Base-by-base conservation (phyloP, 2,888 invertebrate genomes). In the Syritta pipiens region DNA sequence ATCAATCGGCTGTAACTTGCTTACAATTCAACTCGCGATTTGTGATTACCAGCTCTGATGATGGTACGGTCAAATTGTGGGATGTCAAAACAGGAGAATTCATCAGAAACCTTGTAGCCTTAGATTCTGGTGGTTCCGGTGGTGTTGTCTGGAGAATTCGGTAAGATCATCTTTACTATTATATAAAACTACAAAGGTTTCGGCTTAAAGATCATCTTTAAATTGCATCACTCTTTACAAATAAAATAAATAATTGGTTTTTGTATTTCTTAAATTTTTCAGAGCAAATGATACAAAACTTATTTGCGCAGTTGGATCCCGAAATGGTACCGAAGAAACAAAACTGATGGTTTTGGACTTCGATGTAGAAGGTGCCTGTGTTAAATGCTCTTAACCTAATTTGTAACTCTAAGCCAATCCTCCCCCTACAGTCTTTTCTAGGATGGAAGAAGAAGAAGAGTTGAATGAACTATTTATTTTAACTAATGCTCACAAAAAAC, bases 1-100 rank as follows among this genome's bases (percentile, higher is more conserved):
- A 99, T 90, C 96, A 97, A 86, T 98, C 98, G 77, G 99, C 99
- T 55, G 99, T 99, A 65, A 99, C 99, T 37, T 98, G 98, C 90
- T 93, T 99, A 83, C 98, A 99, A 89, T 97, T 98, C 85, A 97
- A 97, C 90, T 95, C 94, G 86, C 95, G 96, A 81, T 98, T 99
- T 91, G 98, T 99, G 83, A 97, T 99, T 85, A 98, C 99, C 19
- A 99, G 99, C 9, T 98, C 98, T 1, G 99, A 99, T 88, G 99
- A 99, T 89, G 99, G 99, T 63, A 99, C 98, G 1, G 99, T 99
- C 12, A 99, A 99, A 89, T 91, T 99, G 71, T 99, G 99, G 99
- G 98, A 99, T 90, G 94, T 99, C 46, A 94, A 95, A 88, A 98
- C 97, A 60, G 97, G 96, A 88, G 97, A 97, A 86, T 99, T 99